Evolutionary conservation across 2,888 invertebrate genomes (phyloP), one percentile per base, ranked within the genome.

Genomic region (Tanytarsus gracilentus): DNA sequence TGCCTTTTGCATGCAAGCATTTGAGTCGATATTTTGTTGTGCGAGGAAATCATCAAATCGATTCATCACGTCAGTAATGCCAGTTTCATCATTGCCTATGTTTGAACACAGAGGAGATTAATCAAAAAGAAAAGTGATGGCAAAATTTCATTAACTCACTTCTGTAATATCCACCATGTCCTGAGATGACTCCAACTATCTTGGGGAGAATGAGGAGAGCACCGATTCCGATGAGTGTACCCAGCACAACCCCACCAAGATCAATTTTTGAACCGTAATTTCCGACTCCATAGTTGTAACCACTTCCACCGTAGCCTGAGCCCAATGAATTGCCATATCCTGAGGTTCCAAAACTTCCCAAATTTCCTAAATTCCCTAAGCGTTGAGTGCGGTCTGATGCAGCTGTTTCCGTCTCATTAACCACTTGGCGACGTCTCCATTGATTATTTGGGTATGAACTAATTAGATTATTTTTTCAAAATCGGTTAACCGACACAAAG

Each of bases 131-230:
- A 44, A 44, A 44, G 18, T 44, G 21, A 44, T 16, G 18, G 18
- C 44, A 51, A 36, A 7, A 55, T 14, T 16, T 39, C 26, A n/a
- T n/a, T n/a, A 30, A 23, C 80, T 80, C 73, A 85, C 88, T 85
- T 71, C 87, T 78, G 33, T 84, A 86, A 62, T 83, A 82, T 8
- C 79, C 78, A 3, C 79, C 80, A 4, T 81, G 78, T 48, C 83
- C 82, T 0, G 84, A 82, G 61, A 90, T 78, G 0, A 85, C 79
- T 62, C 85, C 80, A 2, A 89, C 79, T 39, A 90, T 71, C 72
- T 90, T 90, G 0, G 90, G 90, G 51, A 89, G 77, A 2, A 90
- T 80, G 16, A 90, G 76, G 62, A 90, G 82, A 1, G 88, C 87
- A 11, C 89, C 89, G 53, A 90, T 81, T 1, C 90, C 90, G 49